Evolutionary conservation across 2,113 vertebrate genomes (phyloP), one percentile per base, ranked within the genome.

Genomic region (Catagonus wagneri): DNA sequence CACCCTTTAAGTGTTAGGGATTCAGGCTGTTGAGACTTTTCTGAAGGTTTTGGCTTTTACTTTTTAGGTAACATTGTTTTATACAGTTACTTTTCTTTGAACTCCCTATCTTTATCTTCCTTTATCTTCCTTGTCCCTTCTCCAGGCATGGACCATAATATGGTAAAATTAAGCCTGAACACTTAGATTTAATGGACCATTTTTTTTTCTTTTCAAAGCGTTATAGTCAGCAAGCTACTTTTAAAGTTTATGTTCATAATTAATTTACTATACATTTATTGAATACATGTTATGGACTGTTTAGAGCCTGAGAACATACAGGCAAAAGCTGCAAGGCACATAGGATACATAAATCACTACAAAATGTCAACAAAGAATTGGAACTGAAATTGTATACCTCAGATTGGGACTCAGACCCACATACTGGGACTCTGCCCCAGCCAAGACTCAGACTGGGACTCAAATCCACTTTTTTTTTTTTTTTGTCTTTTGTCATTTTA

Each of bases 21-120:
- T 71, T 71, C 54, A 63, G 8, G 22, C 36, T 15, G 15, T 78
- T 89, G 56, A 69, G 25, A 81, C 13, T 94, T 66, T 81, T 68
- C 32, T 81, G 8, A 80, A 74, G 39, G 25, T 56, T 39, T 72
- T 54, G 0, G 65, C 23, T 34, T 68, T 78, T 65, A 14, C 61
- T 87, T 87, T 91, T 83, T 71, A 71, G 25, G 52, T 95, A 52
- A 80, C 25, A 4, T 96, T 94, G 4, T 0, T 90, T 69, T 81
- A 1, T 44, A 10, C 7, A 39, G 9, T 63, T 34, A n/a, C 7
- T 88, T 93, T 88, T 78, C n/a, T 94, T 54, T 65, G 56, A 86
- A 76, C 5, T 92, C 71, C 78, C 6, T 39, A 4, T 75, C 81
- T 66, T 76, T 90, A 27, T 90, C 4, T 85, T 72, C 27, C 81